Evolutionary conservation across 2,113 vertebrate genomes (phyloP), one percentile per base, ranked within the genome.

Genomic region (Neoarius graeffei): DNA sequence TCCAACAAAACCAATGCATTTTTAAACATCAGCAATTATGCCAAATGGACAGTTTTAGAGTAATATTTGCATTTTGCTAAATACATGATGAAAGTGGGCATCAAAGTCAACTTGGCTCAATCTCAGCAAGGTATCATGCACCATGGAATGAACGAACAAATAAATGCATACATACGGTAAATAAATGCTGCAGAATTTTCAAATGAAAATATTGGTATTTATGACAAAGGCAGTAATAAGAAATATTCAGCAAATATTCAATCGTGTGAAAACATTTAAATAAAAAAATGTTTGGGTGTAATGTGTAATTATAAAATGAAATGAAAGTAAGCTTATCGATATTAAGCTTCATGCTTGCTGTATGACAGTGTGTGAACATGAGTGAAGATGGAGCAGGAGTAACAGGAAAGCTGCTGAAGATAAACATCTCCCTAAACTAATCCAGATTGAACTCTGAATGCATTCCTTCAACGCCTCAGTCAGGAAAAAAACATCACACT

Each of bases 61-160:
- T 93, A 94, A 94, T 93, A 94, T 95, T 95, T 95, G 93, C 93
- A 95, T 94, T 94, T 93, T 94, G 94, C 93, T 95, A 95, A 93
- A 93, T 93, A 74, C 90, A 83, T 89, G 92, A 93, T 92, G 89
- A 94, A 95, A 93, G 94, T 90, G 94, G 92, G 94, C 92, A 94
- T 95, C 94, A 94, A 93, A 92, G 91, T 94, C 94, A 93, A 95
- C 95, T 94, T 94, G 85, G 87, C 91, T 94, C 90, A 90, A 92
- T 92, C 92, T 85, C 67, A 86, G 90, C 89, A 92, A 93, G 92
- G 94, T 93, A 91, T 93, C 91, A 89, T 83, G 84, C 91, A 90
- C 92, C 74, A 90, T 90, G 91, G 90, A 91, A 86, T 86, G 82
- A 73, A 66, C 2, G n/a, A 64, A 23, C 1, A 52, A 85, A 82